Conservation (phyloP, 1,140 invertebrate genomes). For the Eriosoma lanigerum region DNA sequence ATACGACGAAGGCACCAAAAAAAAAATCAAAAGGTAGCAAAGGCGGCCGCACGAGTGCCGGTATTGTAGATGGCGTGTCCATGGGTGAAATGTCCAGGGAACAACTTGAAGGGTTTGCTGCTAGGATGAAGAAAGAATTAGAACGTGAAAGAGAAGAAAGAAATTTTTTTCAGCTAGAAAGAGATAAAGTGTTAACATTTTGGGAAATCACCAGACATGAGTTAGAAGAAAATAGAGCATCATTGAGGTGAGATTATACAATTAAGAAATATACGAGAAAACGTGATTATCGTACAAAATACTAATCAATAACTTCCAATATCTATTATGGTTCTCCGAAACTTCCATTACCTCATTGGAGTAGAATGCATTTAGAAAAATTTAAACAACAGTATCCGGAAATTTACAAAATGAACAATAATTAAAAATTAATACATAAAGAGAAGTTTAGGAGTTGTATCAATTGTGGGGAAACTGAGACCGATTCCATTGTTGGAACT, state of each 20-base stretch:
- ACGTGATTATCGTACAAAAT: no score
- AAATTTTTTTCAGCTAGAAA: constrained; percentile 92
- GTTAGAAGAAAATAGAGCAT: constrained; percentile 76
- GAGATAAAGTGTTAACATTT: constrained; percentile 90
- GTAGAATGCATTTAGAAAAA: no score
- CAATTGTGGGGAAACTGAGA: no score
- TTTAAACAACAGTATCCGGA: no score
- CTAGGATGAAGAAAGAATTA: constrained; percentile 85
- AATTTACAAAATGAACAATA: no score
- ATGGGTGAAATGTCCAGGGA: constrained; percentile 91
- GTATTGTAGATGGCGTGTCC: constrained; percentile 83
- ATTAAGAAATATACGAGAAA: no score
- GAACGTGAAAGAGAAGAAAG: constrained; percentile 91
- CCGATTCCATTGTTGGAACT: no score
- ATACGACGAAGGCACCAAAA: constrained; percentile 49
- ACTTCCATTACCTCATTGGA: no score
- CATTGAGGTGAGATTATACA: constrained; percentile 62
- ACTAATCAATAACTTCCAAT: no score
- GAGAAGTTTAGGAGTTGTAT: no score
- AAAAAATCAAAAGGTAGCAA: constrained; percentile 57
- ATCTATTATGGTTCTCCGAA: no score
- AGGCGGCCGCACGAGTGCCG: constrained; percentile 59
- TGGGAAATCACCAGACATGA: constrained; percentile 90
- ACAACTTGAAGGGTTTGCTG: constrained; percentile 85
- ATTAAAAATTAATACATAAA: no score